Percentiles rank a stretch among this genome's conserved stretches.
phyloP scores from a whole-genome alignment of 2,797 vertebrate species.

The Avahi laniger region DNA sequence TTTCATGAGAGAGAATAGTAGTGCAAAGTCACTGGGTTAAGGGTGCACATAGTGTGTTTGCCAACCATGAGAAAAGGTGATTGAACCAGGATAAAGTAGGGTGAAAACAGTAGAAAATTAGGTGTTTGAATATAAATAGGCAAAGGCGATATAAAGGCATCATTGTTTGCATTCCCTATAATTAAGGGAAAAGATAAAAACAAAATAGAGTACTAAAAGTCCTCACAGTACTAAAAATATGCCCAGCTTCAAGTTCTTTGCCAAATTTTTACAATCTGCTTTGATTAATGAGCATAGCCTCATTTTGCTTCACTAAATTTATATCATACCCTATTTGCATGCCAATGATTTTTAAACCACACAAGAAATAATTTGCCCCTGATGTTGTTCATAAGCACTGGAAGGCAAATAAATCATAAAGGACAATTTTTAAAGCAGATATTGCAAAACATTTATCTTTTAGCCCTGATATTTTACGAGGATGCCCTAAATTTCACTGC shows the following conservation, averaged over 20 bases:
- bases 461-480: conserved; percentile 37
- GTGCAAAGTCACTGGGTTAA: not conserved
- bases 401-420: conserved; percentile 7
- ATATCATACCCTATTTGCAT: conserved; percentile 32
- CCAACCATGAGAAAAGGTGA: not conserved
- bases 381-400: conserved; percentile 51
- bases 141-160: not conserved
- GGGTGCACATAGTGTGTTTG: not conserved
- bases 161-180: not conserved
- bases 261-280: conserved; percentile 39
- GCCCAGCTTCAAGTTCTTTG: conserved; percentile 34
- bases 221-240: conserved; percentile 53
- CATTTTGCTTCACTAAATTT: conserved; percentile 42
- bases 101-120: not conserved
- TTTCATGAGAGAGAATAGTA: not conserved
- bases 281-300: conserved; percentile 68
- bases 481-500: not conserved
- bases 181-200: conserved; percentile 11
- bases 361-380: conserved; percentile 49
- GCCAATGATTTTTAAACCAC: conserved; percentile 46
- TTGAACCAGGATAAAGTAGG: not conserved
- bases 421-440: conserved; percentile 16
- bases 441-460: conserved; percentile 37
- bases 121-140: not conserved
- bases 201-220: conserved; percentile 14